Evolutionary conservation across 2,888 invertebrate genomes (phyloP).

Genomic region (Tachystola acroxantha): DNA sequence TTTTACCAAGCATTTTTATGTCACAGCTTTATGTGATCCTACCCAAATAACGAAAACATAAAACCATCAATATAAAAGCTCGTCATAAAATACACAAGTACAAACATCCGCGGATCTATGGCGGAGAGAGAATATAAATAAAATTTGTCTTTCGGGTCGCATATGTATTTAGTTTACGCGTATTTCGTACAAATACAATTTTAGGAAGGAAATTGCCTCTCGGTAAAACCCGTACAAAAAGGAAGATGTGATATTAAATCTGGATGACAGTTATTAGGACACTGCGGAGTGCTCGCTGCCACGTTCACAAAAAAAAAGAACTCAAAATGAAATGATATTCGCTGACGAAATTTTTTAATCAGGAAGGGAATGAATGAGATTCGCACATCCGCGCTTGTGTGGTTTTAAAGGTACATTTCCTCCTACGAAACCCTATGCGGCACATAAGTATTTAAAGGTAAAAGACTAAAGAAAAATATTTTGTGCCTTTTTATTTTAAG

Average conservation of each 20-base stretch:
- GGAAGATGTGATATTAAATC: constrained; percentile 73
- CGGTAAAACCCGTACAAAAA: constrained; percentile 60
- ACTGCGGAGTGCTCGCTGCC: constrained; percentile 42
- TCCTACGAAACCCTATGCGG: too few species aligned
- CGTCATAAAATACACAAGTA: constrained; percentile 41
- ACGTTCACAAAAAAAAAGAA: constrained; percentile 38
- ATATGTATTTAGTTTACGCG: constrained; percentile 68
- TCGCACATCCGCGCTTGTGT: constrained; percentile 12
- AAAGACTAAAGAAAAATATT: too few species aligned
- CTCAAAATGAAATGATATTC: constrained; percentile 48
- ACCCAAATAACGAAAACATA: constrained; percentile 25
- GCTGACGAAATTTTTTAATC: constrained; percentile 41
- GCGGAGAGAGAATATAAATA: constrained; percentile 49
- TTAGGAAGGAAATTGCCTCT: constrained; percentile 71
- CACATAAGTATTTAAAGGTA: too few species aligned
- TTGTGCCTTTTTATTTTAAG: too few species aligned
- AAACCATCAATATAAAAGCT: constrained; percentile 51
- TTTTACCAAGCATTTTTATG: background rate
- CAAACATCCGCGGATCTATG: constrained; percentile 7
- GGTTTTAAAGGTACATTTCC: too few species aligned
- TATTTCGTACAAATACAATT: constrained; percentile 71
- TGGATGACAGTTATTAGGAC: constrained; percentile 72
- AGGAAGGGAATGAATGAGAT: constrained; percentile 17
- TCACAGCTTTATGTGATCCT: constrained; percentile 19
- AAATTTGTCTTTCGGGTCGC: constrained; percentile 66